Evolutionary conservation across 2,797 vertebrate genomes (phyloP).

Genomic region (Brachyalestes nurse): DNA sequence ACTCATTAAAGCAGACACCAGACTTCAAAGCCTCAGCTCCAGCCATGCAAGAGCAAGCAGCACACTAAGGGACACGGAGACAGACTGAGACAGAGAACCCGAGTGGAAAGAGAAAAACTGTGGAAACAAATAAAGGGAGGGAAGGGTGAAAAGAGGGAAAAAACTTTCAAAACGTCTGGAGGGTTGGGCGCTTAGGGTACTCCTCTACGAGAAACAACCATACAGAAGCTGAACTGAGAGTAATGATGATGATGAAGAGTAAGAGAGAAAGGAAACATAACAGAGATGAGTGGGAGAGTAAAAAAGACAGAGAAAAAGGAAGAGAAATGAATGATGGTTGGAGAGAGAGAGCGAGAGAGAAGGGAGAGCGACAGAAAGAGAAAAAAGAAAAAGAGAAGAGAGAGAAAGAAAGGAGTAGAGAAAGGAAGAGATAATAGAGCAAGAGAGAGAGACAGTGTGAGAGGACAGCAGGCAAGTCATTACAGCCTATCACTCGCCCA

Average conservation of each 20-base stretch:
- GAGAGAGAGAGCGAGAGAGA: neutral
- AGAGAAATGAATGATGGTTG: too few relatives aligned
- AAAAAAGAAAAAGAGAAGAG: neutral
- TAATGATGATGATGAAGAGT: neutral
- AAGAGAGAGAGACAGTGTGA: neutral
- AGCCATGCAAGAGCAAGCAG: conserved; percentile 44
- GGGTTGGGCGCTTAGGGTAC: neutral
- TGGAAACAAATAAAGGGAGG: neutral
- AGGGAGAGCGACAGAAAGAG: neutral
- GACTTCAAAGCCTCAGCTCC: conserved; percentile 65
- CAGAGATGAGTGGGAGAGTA: conserved; percentile 23
- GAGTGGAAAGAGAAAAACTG: conserved; percentile 20
- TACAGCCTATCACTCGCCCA: neutral
- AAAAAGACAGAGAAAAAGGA: neutral
- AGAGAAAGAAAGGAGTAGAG: neutral
- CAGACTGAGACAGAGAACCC: conserved; percentile 26
- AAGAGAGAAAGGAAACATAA: neutral
- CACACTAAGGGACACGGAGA: conserved; percentile 25
- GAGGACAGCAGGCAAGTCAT: conserved; percentile 1
- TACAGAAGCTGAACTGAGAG: neutral
- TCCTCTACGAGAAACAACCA: neutral
- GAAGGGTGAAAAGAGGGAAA: neutral
- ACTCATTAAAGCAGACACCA: conserved; percentile 74
- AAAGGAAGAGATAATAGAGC: neutral
- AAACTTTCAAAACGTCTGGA: conserved; percentile 1